Percentiles rank a stretch among this genome's conserved stretches.
Conservation (phyloP, 1,140 invertebrate genomes). For the Tyrophagus putrescentiae region DNA sequence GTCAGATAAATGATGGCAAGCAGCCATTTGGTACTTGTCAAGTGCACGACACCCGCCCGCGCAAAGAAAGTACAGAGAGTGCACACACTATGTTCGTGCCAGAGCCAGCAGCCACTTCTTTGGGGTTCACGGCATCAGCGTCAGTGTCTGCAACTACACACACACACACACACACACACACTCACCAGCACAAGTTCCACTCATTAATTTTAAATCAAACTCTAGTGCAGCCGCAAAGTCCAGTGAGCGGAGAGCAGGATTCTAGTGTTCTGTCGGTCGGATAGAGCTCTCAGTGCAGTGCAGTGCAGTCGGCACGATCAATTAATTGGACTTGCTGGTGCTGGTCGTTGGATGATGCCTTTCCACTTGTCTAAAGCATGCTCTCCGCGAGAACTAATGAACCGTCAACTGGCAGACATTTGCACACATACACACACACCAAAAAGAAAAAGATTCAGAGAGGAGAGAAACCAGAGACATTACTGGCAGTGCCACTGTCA, state of each 20-base stretch:
- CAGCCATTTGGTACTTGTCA: conserved; percentile 9
- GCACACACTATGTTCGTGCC: too few relatives aligned
- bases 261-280: too few relatives aligned
- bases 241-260: not conserved
- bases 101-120: too few relatives aligned
- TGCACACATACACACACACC: too few relatives aligned
- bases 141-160: too few relatives aligned
- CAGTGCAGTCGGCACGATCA: not conserved
- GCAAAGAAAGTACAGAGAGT: too few relatives aligned
- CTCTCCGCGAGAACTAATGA: not conserved
- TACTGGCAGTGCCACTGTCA: not conserved
- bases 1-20: conserved; percentile 4
- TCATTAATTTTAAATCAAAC: conserved; percentile 16
- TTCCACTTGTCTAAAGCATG: not conserved
- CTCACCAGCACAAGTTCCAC: not conserved
- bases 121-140: too few relatives aligned
- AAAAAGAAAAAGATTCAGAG: too few relatives aligned
- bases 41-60: not conserved
- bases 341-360: not conserved
- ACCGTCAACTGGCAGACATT: conserved; percentile 8
- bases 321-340: conserved; percentile 7
- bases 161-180: too few relatives aligned
- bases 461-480: too few relatives aligned
- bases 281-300: too few relatives aligned
- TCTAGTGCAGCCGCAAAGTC: not conserved